Percentiles rank a stretch among this genome's conserved stretches.
Conservation (phyloP, 2,113 vertebrate genomes). For the Lophius piscatorius region DNA sequence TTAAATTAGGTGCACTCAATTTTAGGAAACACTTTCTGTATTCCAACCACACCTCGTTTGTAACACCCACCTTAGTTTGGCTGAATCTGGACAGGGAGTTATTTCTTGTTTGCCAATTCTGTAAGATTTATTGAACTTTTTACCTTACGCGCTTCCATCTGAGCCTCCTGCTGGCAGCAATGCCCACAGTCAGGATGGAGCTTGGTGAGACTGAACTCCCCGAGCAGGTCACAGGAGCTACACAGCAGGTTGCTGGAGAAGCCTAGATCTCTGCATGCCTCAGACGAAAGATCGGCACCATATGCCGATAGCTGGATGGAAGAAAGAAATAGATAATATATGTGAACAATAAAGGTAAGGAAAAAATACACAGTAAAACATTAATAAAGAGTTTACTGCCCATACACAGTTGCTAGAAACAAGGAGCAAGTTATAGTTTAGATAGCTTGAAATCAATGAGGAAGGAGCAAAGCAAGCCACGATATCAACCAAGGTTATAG, state of each 20-base stretch:
- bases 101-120: neutral
- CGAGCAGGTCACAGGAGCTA: slow-evolving; percentile 94
- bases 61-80: neutral
- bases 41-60: neutral
- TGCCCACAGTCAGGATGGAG: slow-evolving; percentile 88
- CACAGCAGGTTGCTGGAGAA: slow-evolving; percentile 98
- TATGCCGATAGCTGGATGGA: slow-evolving; percentile 82
- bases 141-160: slow-evolving; percentile 93
- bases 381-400: neutral
- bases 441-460: neutral
- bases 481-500: too few relatives aligned
- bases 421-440: neutral
- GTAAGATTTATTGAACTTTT: too few relatives aligned
- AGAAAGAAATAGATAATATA: neutral
- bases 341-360: neutral
- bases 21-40: neutral
- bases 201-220: slow-evolving; percentile 89
- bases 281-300: slow-evolving; percentile 89
- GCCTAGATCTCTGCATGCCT: slow-evolving; percentile 93
- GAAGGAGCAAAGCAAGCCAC: too few relatives aligned
- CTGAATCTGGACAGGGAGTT: slow-evolving; percentile 7
- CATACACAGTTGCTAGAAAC: neutral
- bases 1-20: neutral
- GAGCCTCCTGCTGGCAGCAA: slow-evolving; percentile 97
- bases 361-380: neutral